Conservation (phyloP, 2,797 vertebrate species). For the Microctenopoma steveboyesi region DNA sequence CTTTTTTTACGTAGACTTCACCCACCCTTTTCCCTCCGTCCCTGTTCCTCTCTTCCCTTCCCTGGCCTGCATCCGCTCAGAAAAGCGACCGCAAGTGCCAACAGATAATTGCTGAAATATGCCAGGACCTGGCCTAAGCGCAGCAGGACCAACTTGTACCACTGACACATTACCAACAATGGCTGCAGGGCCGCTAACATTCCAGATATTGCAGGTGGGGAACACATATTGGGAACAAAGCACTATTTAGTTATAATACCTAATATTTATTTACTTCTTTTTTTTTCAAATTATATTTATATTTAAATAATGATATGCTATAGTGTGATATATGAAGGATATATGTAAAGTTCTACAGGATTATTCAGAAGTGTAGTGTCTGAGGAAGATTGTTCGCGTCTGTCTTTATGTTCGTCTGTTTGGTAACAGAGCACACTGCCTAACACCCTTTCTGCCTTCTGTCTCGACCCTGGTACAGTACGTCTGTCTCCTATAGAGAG, state of each 20-base stretch:
- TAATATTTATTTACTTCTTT: conserved; percentile 53
- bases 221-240: conserved; percentile 44
- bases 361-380: conserved; percentile 39
- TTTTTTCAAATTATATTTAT: conserved; percentile 68
- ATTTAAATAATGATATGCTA: conserved; percentile 46
- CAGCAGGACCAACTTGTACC: conserved; percentile 58
- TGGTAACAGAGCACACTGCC: conserved; percentile 82
- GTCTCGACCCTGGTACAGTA: conserved; percentile 62
- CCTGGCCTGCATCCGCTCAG: conserved; percentile 32
- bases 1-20: conserved; percentile 4
- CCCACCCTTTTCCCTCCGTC: neutral
- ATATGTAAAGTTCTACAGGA: conserved; percentile 48
- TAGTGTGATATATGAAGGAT: conserved; percentile 38
- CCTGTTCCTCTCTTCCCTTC: conserved; percentile 32
- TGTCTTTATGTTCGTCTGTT: conserved; percentile 61
- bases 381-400: conserved; percentile 58
- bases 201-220: conserved; percentile 48
- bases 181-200: conserved; percentile 59
- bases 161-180: conserved; percentile 22
- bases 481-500: conserved; percentile 48
- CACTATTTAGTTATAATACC: conserved; percentile 53
- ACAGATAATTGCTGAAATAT: conserved; percentile 58
- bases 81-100: conserved; percentile 72
- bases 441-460: conserved; percentile 80
- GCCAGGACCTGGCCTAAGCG: conserved; percentile 69